Evolutionary conservation across 2,797 vertebrate genomes (phyloP).

Genomic region (Halcyon leucocephala): DNA sequence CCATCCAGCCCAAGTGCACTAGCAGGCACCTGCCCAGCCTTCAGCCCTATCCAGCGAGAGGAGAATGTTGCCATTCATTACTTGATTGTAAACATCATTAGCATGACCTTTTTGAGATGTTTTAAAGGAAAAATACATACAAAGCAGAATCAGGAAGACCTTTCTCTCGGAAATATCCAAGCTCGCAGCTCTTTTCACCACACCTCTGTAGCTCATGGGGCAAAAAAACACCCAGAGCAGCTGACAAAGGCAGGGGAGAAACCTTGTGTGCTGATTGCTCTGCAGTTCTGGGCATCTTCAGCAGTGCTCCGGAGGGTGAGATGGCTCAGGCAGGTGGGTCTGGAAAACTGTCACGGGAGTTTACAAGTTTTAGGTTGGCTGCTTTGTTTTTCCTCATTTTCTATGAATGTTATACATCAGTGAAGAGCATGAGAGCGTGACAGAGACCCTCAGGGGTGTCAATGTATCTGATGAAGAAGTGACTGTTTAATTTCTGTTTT

Average conservation of each 20-base stretch:
- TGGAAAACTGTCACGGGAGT: background rate
- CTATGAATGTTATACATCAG: background rate
- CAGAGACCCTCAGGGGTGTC: background rate
- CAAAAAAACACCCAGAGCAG: accelerated
- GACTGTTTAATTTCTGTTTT: background rate
- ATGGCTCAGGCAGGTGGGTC: accelerated
- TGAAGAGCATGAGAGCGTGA: background rate
- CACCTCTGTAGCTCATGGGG: accelerated
- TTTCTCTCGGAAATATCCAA: accelerated
- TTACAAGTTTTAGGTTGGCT: accelerated
- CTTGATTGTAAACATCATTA: background rate
- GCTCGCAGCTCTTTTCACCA: too few relatives aligned
- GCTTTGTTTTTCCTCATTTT: background rate
- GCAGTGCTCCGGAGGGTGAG: background rate
- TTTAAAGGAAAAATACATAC: background rate
- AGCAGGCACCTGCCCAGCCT: background rate
- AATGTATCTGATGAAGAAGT: background rate
- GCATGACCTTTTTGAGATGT: background rate
- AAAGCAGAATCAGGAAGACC: background rate
- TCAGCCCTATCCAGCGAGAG: background rate
- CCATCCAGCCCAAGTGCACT: background rate
- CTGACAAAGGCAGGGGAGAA: accelerated
- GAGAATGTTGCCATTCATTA: background rate
- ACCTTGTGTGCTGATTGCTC: accelerated
- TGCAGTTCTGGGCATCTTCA: accelerated